Conservation (phyloP, 2,797 vertebrate genomes). For the Eupleurogrammus muticus region DNA sequence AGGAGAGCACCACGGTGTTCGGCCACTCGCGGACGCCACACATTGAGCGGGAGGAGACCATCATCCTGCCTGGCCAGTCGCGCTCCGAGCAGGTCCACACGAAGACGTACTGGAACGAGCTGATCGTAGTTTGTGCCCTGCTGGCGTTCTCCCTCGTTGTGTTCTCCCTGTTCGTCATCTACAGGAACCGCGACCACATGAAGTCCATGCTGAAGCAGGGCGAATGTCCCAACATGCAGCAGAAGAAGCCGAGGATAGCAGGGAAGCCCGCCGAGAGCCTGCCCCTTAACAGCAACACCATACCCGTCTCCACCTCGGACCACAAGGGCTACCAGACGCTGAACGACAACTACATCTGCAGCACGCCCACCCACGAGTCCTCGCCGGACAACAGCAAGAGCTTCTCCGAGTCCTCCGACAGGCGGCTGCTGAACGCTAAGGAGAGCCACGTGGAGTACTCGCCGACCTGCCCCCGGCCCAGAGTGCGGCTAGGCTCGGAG, state of each 20-base stretch:
- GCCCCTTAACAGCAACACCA: slow-evolving; percentile 89
- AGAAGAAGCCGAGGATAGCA: slow-evolving; percentile 85
- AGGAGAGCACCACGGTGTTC: slow-evolving; percentile 57
- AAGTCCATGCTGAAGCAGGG: slow-evolving; percentile 91
- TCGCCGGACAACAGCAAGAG: slow-evolving; percentile 86
- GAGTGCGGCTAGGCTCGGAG: slow-evolving; percentile 94
- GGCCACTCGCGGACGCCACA: slow-evolving; percentile 76
- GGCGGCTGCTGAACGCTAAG: slow-evolving; percentile 88
- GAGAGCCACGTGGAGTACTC: slow-evolving; percentile 93
- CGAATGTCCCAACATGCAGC: slow-evolving; percentile 85
- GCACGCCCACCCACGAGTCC: slow-evolving; percentile 88
- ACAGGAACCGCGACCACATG: slow-evolving; percentile 88
- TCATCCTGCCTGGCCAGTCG: slow-evolving; percentile 65
- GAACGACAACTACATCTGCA: slow-evolving; percentile 91
- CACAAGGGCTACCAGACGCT: slow-evolving; percentile 98
- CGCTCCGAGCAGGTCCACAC: slow-evolving; percentile 73
- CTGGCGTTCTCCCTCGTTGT: slow-evolving; percentile 81
- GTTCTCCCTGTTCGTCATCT: slow-evolving; percentile 87
- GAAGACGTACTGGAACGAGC: slow-evolving; percentile 93
- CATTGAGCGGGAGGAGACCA: slow-evolving; percentile 61
- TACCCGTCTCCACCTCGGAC: slow-evolving; percentile 86
- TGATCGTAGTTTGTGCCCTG: slow-evolving; percentile 89
- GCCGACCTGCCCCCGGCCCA: slow-evolving; percentile 88
- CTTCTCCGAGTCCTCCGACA: slow-evolving; percentile 92
- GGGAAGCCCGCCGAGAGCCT: slow-evolving; percentile 86